These are phyloP conservation scores for Melanotaenia parkinsoni DNA, from an alignment of 2,797 vertebrate species.

Conservation along the genomic window DNA sequence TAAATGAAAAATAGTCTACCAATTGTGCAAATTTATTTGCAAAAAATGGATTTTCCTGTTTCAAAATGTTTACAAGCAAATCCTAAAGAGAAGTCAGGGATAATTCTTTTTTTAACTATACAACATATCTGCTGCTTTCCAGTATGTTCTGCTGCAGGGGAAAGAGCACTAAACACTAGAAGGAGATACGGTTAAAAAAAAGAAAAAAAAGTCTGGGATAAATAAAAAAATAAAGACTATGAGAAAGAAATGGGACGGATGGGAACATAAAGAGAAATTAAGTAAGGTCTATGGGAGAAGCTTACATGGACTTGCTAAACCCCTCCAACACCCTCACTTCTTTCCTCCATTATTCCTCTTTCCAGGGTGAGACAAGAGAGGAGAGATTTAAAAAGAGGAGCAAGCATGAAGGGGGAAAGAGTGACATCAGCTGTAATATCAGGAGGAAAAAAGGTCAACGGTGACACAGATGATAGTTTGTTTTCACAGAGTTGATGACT, in stretches of 20 bases:
- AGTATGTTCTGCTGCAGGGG: conserved; percentile 21
- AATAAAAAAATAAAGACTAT: conserved; percentile 49
- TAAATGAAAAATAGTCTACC: neutral
- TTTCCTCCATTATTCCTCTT: conserved; percentile 40
- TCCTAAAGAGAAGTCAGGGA: neutral
- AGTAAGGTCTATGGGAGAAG: conserved; percentile 69
- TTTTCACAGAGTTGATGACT: conserved; percentile 27
- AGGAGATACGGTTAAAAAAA: conserved; percentile 16
- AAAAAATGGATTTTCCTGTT: neutral
- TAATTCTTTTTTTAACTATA: conserved; percentile 4
- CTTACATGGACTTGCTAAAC: conserved; percentile 33
- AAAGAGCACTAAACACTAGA: conserved; percentile 19
- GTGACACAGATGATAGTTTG: conserved; percentile 47
- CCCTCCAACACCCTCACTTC: conserved; percentile 36
- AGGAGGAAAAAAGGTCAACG: conserved; percentile 36
- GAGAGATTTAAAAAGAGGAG: conserved; percentile 31
- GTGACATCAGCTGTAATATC: conserved; percentile 54
- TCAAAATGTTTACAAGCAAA: neutral
- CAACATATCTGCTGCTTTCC: conserved; percentile 5
- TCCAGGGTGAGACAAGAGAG: conserved; percentile 33
- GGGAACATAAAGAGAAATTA: conserved; percentile 74
- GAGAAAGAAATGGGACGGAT: conserved; percentile 63
- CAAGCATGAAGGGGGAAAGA: neutral
- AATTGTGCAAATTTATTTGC: neutral
- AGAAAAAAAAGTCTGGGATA: conserved; percentile 30